Percentiles rank a stretch among this genome's conserved stretches.
Evolutionary conservation across 2,113 vertebrate genomes (phyloP).

Genomic region (Hydropotes inermis): DNA sequence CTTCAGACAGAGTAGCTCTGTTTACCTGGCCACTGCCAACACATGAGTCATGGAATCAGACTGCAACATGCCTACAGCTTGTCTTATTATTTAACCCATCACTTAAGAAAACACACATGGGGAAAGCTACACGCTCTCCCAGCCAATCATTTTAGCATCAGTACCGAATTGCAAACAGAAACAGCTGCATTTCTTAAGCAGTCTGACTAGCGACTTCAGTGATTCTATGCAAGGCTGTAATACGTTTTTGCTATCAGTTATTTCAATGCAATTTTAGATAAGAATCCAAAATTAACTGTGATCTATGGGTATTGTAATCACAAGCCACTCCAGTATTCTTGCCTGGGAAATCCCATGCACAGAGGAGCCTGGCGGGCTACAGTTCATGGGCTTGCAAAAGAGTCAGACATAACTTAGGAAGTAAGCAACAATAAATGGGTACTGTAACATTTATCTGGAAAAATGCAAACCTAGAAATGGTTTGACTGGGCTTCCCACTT

Average conservation of each 20-base stretch:
- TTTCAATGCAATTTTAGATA: slow-evolving; percentile 17
- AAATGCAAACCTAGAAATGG: neutral
- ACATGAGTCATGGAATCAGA: slow-evolving; percentile 73
- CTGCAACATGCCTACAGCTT: slow-evolving; percentile 64
- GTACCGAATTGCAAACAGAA: neutral
- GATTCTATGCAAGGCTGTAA: neutral
- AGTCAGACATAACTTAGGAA: neutral
- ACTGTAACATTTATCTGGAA: neutral
- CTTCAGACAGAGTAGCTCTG: slow-evolving; percentile 68
- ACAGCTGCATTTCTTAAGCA: neutral
- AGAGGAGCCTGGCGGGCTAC: neutral
- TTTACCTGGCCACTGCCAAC: slow-evolving; percentile 67
- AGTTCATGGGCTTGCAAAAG: neutral
- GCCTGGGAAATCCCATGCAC: neutral
- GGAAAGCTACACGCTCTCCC: neutral
- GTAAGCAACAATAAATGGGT: neutral
- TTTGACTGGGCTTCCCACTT: neutral
- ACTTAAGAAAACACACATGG: neutral
- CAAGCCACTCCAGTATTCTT: neutral
- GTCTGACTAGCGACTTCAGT: neutral
- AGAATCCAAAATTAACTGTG: neutral
- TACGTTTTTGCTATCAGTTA: neutral
- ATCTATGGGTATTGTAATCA: neutral
- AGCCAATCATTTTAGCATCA: neutral
- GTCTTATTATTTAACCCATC: neutral